phyloP scores from a whole-genome alignment of 2,113 vertebrate genomes.

The Caretta caretta region DNA sequence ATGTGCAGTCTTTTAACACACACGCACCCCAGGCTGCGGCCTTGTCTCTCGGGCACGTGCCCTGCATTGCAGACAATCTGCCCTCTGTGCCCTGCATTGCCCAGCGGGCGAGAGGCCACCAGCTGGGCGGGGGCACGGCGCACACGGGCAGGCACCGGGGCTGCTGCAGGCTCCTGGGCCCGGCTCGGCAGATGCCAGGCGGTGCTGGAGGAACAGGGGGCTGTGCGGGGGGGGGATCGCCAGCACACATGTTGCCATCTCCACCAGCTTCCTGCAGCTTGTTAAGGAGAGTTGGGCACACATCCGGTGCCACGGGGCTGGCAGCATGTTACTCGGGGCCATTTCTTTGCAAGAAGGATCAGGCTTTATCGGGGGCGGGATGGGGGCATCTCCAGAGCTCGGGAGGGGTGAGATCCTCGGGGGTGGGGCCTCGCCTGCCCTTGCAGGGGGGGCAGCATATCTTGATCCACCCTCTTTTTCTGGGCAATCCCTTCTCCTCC shows the following conservation, averaged over 20 bases:
- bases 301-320: not conserved
- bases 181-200: not conserved
- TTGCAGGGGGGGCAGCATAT: not conserved
- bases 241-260: not conserved
- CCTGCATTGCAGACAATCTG: not conserved
- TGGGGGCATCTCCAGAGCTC: not conserved
- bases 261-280: not conserved
- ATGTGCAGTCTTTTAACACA: not conserved
- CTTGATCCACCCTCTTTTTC: not conserved
- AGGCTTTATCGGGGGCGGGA: not conserved
- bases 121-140: too few species aligned
- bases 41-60: not conserved
- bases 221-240: too few species aligned
- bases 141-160: too few species aligned
- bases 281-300: not conserved
- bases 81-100: too few species aligned
- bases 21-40: fast-evolving
- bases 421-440: not conserved
- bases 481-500: not conserved
- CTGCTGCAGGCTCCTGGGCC: not conserved
- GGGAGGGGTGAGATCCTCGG: not conserved
- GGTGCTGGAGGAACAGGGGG: not conserved
- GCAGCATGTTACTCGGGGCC: too few species aligned
- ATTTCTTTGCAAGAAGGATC: not conserved
- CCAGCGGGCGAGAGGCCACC: too few species aligned